Conservation (phyloP, 2,888 invertebrate species). For the Torymus auratus region DNA sequence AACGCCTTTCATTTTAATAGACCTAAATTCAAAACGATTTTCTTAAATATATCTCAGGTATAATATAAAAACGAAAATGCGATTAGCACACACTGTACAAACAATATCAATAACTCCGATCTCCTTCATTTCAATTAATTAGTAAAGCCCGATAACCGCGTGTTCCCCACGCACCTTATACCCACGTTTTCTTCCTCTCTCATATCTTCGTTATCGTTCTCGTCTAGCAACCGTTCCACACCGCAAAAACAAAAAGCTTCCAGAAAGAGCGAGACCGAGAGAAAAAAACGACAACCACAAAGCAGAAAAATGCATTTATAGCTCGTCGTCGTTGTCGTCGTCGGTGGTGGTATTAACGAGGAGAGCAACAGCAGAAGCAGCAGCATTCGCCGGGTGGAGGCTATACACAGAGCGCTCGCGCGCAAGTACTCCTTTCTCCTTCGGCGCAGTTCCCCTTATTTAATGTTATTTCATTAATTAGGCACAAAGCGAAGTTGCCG, state of each 20-base stretch:
- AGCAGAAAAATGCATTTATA: constrained; percentile 39
- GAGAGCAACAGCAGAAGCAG: not conserved
- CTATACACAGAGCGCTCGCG: not conserved
- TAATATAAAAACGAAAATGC: too few relatives aligned
- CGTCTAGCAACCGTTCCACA: too few relatives aligned
- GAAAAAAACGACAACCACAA: constrained; percentile 11
- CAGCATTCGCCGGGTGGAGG: not conserved
- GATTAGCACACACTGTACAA: too few relatives aligned
- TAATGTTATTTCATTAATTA: constrained; percentile 67
- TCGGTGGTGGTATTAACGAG: constrained; percentile 19
- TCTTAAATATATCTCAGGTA: too few relatives aligned
- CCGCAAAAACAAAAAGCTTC: too few relatives aligned
- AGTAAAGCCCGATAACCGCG: not conserved
- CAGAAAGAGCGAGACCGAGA: not conserved
- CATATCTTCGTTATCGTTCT: too few relatives aligned
- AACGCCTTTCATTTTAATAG: too few relatives aligned
- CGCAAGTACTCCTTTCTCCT: constrained; percentile 24
- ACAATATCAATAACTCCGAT: too few relatives aligned
- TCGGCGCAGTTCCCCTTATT: constrained; percentile 40
- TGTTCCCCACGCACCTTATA: too few relatives aligned
- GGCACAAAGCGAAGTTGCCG: constrained; percentile 65
- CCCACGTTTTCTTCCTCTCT: too few relatives aligned
- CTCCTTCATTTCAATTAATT: not conserved
- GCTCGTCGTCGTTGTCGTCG: constrained; percentile 10
- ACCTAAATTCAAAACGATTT: too few relatives aligned